Evolutionary conservation across 1,140 invertebrate species (phyloP).

Genomic region (Grapholita molesta): DNA sequence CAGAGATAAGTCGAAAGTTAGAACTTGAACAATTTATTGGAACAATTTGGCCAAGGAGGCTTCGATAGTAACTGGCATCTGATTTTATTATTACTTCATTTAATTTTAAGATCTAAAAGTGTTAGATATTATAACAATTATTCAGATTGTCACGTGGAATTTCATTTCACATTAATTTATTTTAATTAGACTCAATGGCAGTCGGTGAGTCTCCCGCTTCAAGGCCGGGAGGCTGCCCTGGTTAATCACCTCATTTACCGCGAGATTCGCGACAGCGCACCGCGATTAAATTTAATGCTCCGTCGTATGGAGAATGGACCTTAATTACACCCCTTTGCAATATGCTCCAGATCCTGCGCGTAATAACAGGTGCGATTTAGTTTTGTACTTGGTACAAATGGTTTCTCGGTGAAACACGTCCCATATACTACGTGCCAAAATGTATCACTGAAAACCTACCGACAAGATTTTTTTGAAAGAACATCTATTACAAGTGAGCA

Average conservation of each 20-base stretch:
- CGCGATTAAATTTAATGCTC: conserved; percentile 8
- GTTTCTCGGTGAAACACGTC: neutral
- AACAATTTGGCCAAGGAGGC: too few species aligned
- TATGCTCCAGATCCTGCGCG: neutral
- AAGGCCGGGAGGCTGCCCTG: neutral
- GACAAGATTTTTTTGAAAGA: too few species aligned
- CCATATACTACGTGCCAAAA: neutral
- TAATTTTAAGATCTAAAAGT: too few species aligned
- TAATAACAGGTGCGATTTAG: neutral
- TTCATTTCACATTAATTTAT: too few species aligned
- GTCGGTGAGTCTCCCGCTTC: neutral
- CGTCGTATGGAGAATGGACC: conserved; percentile 10
- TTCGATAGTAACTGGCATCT: too few species aligned
- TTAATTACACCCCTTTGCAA: neutral
- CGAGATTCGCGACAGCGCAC: neutral
- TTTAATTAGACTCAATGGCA: neutral
- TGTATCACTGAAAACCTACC: neutral
- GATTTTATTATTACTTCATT: too few species aligned
- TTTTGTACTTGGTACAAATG: neutral
- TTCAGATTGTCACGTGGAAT: too few species aligned
- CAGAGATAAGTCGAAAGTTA: too few species aligned
- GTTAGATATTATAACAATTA: too few species aligned
- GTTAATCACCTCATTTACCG: conserved; percentile 9
- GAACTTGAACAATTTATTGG: too few species aligned
- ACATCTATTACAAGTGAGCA: too few species aligned